Percentiles rank a stretch among this genome's conserved stretches.
Evolutionary conservation across 2,797 vertebrate genomes (phyloP).

Genomic region (Gobionotothen gibberifrons): DNA sequence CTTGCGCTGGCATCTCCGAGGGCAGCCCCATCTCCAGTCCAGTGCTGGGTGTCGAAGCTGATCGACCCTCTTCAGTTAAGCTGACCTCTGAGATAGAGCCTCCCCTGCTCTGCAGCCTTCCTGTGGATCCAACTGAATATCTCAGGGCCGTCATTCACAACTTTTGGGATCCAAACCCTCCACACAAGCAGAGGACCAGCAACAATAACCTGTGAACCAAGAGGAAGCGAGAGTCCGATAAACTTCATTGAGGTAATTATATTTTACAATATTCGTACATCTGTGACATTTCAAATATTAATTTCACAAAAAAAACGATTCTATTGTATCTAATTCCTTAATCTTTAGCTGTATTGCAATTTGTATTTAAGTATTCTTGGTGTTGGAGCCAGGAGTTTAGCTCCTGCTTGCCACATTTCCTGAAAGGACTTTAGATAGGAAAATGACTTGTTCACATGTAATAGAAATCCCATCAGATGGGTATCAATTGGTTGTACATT

Average conservation of each 20-base stretch:
- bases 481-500: neutral
- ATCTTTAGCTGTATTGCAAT: neutral
- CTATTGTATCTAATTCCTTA: neutral
- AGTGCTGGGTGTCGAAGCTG: constrained; percentile 67
- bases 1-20: constrained; percentile 77
- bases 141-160: constrained; percentile 51
- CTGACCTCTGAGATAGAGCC: constrained; percentile 47
- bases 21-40: constrained; percentile 77
- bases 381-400: neutral
- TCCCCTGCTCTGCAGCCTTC: constrained; percentile 24
- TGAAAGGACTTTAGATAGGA: neutral
- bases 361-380: neutral
- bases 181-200: constrained; percentile 24
- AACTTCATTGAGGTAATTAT: constrained; percentile 72
- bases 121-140: constrained; percentile 44
- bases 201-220: constrained; percentile 28
- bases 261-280: neutral
- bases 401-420: neutral
- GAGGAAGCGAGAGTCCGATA: constrained; percentile 13
- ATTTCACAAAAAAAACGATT: neutral
- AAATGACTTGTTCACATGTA: neutral
- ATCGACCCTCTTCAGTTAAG: constrained; percentile 41
- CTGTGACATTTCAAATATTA: neutral
- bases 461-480: neutral
- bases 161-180: constrained; percentile 19